Percentiles rank a stretch among this genome's conserved stretches.
Evolutionary conservation across 2,888 invertebrate species (phyloP).

Genomic region (Drosophila hamatofila): DNA sequence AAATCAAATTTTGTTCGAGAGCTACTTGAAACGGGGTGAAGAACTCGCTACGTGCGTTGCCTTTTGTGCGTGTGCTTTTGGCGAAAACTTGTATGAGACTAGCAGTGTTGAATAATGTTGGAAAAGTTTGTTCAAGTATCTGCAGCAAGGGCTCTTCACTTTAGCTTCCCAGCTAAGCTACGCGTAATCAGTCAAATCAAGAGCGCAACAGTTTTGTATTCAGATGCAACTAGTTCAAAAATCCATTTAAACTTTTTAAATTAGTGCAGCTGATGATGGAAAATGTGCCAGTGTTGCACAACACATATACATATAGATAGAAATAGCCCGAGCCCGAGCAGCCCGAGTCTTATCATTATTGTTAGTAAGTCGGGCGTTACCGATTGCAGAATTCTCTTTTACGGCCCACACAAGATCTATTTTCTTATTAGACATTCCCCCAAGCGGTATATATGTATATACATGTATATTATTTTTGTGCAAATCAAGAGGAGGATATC

Average conservation of each 20-base stretch:
- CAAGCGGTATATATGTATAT: too few relatives aligned
- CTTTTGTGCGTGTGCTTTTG: constrained; percentile 16
- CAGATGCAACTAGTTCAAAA: constrained; percentile 35
- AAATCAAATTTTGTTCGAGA: constrained; percentile 47
- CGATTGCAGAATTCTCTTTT: too few relatives aligned
- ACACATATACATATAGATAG: neutral
- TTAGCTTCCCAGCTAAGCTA: constrained; percentile 1
- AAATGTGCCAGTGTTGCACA: constrained; percentile 7
- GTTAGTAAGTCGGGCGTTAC: too few relatives aligned
- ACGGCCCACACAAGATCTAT: too few relatives aligned
- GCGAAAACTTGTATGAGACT: constrained; percentile 27
- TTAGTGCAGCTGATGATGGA: constrained; percentile 15
- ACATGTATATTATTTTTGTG: too few relatives aligned
- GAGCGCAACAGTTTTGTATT: constrained; percentile 47
- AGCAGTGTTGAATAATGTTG: constrained; percentile 9
- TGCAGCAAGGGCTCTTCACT: constrained; percentile 8
- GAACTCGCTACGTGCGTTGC: constrained; percentile 30
- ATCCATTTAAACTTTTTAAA: constrained; percentile 50
- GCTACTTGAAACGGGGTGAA: constrained; percentile 14
- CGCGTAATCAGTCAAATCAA: constrained; percentile 20
- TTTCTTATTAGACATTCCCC: too few relatives aligned
- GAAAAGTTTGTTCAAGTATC: constrained; percentile 20
- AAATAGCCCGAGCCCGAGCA: too few relatives aligned
- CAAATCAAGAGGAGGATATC: too few relatives aligned
- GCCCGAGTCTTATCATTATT: too few relatives aligned